Evolutionary conservation across 2,797 vertebrate species (phyloP).

Genomic region (Balearica regulorum): DNA sequence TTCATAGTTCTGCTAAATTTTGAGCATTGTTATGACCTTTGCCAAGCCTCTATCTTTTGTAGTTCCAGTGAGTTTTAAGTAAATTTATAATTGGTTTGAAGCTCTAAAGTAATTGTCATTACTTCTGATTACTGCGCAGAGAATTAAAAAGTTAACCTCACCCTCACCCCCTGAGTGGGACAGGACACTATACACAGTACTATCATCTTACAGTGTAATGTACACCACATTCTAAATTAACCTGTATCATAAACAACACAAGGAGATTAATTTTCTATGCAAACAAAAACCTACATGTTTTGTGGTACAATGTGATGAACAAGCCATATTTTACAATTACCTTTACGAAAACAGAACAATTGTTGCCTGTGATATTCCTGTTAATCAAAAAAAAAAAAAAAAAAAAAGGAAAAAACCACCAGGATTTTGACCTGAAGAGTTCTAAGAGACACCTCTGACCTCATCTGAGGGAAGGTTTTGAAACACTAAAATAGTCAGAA

Average conservation of each 20-base stretch:
- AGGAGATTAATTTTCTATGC: background rate
- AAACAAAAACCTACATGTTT: background rate
- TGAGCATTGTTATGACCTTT: too few species aligned
- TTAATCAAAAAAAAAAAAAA: background rate
- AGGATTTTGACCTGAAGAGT: background rate
- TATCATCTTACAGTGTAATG: background rate
- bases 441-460: background rate
- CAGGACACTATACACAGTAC: background rate
- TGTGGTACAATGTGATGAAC: background rate
- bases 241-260: background rate
- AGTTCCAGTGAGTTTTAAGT: too few species aligned
- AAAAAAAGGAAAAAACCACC: too few species aligned
- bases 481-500: background rate
- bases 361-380: background rate
- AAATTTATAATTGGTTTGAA: too few species aligned
- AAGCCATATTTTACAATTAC: background rate
- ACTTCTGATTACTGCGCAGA: too few species aligned
- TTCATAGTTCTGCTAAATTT: too few species aligned
- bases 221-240: background rate
- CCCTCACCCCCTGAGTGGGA: too few species aligned
- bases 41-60: too few species aligned
- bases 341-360: background rate
- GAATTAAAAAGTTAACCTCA: too few species aligned
- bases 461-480: background rate
- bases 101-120: too few species aligned